Evolutionary conservation across 2,888 invertebrate species (phyloP).

Genomic region (Chouioia cunea): DNA sequence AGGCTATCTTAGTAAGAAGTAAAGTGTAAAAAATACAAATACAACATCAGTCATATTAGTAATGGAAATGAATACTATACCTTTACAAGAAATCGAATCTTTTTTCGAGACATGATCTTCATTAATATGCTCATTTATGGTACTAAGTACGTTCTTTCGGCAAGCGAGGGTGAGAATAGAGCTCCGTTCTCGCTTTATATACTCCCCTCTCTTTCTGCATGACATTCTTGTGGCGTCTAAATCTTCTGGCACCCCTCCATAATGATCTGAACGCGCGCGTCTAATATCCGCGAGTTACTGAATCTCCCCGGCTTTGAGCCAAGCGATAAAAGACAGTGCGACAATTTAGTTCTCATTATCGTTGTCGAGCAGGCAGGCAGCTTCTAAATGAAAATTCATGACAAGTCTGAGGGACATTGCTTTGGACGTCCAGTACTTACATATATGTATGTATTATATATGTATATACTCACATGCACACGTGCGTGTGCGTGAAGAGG

Average conservation of each 20-base stretch:
- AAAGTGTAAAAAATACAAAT: too few species aligned
- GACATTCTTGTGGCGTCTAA: conserved; percentile 40
- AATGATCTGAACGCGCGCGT: neutral
- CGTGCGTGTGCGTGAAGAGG: neutral
- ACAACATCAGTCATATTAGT: too few species aligned
- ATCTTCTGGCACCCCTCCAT: conserved; percentile 16
- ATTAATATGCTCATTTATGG: conserved; percentile 21
- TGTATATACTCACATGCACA: too few species aligned
- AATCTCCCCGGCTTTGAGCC: conserved; percentile 22
- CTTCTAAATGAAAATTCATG: conserved; percentile 41
- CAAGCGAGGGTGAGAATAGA: neutral
- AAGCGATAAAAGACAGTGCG: neutral
- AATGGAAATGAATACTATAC: too few species aligned
- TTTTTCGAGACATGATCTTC: conserved; percentile 24
- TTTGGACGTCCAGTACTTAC: conserved; percentile 42
- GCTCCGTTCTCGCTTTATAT: neutral
- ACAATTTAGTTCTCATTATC: conserved; percentile 44
- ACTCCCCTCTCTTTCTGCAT: neutral
- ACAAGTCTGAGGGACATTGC: conserved; percentile 39
- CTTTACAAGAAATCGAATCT: too few species aligned
- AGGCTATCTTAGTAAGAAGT: too few species aligned
- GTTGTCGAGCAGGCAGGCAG: neutral
- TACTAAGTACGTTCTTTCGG: conserved; percentile 27
- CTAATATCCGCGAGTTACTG: conserved; percentile 43
- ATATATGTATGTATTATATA: too few species aligned